A percentile compares a stretch with the other conserved stretches of the same genome.
Conservation (phyloP, 2,888 invertebrate genomes). For the Amphiduros pacificus region DNA sequence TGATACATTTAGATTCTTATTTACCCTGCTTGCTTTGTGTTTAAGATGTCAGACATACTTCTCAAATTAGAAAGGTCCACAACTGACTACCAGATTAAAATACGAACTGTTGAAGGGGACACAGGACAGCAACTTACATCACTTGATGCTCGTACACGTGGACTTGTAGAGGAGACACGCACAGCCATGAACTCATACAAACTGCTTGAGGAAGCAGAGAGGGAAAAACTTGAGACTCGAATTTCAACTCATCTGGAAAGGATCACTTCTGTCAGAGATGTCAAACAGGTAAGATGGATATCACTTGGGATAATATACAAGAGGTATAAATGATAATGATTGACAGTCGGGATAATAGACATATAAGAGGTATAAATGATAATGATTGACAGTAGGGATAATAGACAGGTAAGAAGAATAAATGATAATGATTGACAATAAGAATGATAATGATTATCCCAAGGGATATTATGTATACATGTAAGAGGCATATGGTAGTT, state of each 20-base stretch:
- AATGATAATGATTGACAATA: too few relatives aligned
- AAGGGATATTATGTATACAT: too few relatives aligned
- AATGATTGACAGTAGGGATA: too few relatives aligned
- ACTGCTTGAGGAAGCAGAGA: conserved; percentile 40
- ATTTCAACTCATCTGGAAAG: conserved; percentile 44
- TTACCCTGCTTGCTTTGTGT: too few relatives aligned
- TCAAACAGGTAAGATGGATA: conserved; percentile 8
- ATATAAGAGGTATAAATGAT: too few relatives aligned
- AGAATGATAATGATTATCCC: too few relatives aligned
- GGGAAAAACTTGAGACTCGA: conserved; percentile 52
- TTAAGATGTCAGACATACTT: conserved; percentile 22
- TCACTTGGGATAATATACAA: not conserved
- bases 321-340: too few relatives aligned
- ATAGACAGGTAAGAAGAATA: too few relatives aligned
- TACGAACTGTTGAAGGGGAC: conserved; percentile 50
- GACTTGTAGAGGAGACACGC: conserved; percentile 48
- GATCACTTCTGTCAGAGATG: conserved; percentile 6
- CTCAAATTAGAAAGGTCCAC: conserved; percentile 31
- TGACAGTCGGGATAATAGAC: too few relatives aligned
- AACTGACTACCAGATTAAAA: conserved; percentile 40
- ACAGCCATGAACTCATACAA: conserved; percentile 38
- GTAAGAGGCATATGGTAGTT: too few relatives aligned
- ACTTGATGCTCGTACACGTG: conserved; percentile 47
- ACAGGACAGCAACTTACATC: conserved; percentile 46
- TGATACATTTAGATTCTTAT: too few relatives aligned